phyloP scores from a whole-genome alignment of 2,797 vertebrate genomes.

The Argya squamiceps region DNA sequence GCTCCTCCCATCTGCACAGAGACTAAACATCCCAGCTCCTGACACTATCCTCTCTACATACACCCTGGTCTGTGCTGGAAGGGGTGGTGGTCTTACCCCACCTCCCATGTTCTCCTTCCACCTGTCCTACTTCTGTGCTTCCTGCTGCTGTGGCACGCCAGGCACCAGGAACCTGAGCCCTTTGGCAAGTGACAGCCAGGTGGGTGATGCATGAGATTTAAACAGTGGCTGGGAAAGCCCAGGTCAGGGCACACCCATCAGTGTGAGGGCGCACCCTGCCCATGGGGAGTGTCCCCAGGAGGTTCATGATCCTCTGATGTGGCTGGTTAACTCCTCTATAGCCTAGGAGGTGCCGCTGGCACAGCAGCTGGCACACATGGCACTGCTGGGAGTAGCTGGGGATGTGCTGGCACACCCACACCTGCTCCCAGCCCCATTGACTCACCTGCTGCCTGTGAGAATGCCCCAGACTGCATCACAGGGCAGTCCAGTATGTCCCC shows the following conservation, averaged over 20 bases:
- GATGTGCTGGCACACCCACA: not conserved
- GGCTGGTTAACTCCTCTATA: not conserved
- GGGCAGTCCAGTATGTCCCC: not conserved
- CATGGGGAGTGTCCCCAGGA: not conserved
- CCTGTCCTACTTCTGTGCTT: not conserved
- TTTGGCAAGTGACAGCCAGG: not conserved
- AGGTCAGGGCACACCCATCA: not conserved
- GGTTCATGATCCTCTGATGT: not conserved
- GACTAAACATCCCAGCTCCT: not conserved
- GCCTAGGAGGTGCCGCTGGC: not conserved
- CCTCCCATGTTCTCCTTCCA: not conserved
- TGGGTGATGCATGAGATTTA: not conserved
- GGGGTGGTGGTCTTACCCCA: not conserved
- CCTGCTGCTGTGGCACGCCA: fast-evolving
- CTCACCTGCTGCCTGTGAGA: not conserved
- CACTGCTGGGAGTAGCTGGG: not conserved
- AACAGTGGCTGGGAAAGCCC: not conserved
- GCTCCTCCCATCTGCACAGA: not conserved
- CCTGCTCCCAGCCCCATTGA: not conserved
- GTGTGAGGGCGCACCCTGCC: not conserved
- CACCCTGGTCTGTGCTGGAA: fast-evolving
- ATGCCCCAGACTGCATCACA: not conserved
- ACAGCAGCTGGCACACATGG: not conserved
- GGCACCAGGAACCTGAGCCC: not conserved
- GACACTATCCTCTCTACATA: not conserved